Evolutionary conservation across 2,888 invertebrate genomes (phyloP).

Genomic region (Pseudococcus viburni): DNA sequence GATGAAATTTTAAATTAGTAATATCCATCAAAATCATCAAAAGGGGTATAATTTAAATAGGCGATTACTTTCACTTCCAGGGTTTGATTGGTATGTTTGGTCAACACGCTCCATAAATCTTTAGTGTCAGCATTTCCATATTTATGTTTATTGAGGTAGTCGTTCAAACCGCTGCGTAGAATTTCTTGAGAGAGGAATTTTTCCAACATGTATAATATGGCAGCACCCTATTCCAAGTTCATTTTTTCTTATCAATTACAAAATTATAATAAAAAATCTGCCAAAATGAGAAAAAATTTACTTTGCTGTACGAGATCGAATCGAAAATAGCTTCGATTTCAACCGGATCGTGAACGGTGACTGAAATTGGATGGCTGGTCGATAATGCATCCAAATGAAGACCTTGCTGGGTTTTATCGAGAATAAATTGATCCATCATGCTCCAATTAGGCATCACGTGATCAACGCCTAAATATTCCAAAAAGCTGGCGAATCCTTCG

Average conservation of each 20-base stretch:
- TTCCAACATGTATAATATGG: conserved; percentile 81
- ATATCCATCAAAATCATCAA: not conserved
- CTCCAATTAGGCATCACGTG: conserved; percentile 78
- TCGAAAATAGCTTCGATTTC: conserved; percentile 84
- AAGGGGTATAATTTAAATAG: not conserved
- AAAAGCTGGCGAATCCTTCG: conserved; percentile 88
- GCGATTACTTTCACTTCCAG: conserved; percentile 76
- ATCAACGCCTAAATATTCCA: conserved; percentile 83
- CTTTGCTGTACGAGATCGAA: conserved; percentile 83
- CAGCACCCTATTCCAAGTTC: conserved; percentile 76
- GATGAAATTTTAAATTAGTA: conserved; percentile 67
- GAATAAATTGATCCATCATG: conserved; percentile 81
- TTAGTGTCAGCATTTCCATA: conserved; percentile 83
- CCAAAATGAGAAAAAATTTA: conserved; percentile 69
- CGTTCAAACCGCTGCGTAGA: conserved; percentile 77
- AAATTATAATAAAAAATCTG: not conserved
- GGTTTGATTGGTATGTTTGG: conserved; percentile 77
- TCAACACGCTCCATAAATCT: conserved; percentile 86
- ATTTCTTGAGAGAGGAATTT: conserved; percentile 78
- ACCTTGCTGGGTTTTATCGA: conserved; percentile 80
- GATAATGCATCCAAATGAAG: conserved; percentile 79
- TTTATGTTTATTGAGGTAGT: conserved; percentile 80
- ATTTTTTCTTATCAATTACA: conserved; percentile 61
- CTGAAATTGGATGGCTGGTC: conserved; percentile 82
- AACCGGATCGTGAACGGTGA: conserved; percentile 78